Evolutionary conservation across 2,797 vertebrate genomes (phyloP), one percentile per base, ranked within the genome.

Genomic region (Amblyraja radiata): DNA sequence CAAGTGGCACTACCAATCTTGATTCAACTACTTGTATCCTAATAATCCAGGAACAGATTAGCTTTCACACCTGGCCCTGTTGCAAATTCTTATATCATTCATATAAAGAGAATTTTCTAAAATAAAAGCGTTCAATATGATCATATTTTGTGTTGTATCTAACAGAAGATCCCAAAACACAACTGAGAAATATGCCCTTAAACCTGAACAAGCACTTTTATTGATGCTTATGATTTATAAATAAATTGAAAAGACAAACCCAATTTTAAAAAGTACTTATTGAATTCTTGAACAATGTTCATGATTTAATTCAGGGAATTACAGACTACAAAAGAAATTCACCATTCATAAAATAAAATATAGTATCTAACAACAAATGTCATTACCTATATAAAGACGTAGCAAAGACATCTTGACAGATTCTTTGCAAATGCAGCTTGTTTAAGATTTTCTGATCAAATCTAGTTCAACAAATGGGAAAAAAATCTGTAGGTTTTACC

Each of bases 31-130:
- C 14, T 25, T 25, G 11, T n/a, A 18, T 13, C 36, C 39, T 76
- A 92, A 92, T 25, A n/a, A 76, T 92, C 6, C 39, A 74, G 39
- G 21, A n/a, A 92, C 90, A 73, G 71, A 92, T 74, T n/a, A 9
- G 23, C 32, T 92, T 92, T 92, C 28, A 58, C 25, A 54, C 39
- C 7, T 74, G 39, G 46, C n/a, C 25, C 71, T 74, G 21, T 39
- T 68, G 46, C 39, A 68, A 23, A 73, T 73, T 16, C 21, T 9
- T 25, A 46, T 9, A 54, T 46, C 54, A 10, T 76, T 36, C 36
- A n/a, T 88, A 73, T 14, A 92, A 25, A 25, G 25, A 6, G 39
- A 91, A 74, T 91, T 91, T 39, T 91, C 23, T 14, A 68, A 23
- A 39, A 92, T 91, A 28, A 28, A 10, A 74, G 16, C 7, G 39